Evolutionary conservation across 2,113 vertebrate genomes (phyloP), one percentile per base, ranked within the genome.

Genomic region (Sylvicapra grimmia): DNA sequence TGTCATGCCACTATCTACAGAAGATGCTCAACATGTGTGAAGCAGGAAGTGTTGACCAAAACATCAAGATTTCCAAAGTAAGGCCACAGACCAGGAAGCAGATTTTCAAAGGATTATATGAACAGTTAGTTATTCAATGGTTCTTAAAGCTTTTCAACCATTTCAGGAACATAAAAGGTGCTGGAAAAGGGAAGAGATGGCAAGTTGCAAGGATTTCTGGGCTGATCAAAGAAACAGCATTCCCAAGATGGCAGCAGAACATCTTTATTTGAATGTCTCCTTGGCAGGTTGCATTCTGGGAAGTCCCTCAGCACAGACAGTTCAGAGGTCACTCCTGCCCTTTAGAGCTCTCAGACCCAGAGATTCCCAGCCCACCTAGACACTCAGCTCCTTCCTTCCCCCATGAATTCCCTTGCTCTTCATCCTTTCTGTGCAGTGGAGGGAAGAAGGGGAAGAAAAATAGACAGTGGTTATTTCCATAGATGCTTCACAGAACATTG

Each of bases 1-100:
- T 51, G 44, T 8, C 18, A 31, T 12, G 3, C 21, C 19, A 0
- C 40, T 58, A 0, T 13, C 19, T 27, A 1, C 0, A 21, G 61
- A 44, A 63, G 85, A 79, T 11, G 49, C 12, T 75, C 11, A 16
- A 4, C 31, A 5, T 4, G 1, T 0, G 1, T 53, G 31, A 49
- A 54, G 31, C 19, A 40, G 47, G 36, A 56, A 4, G 15, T 27
- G 2, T 12, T 12, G 15, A 40, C 1, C 9, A 13, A 44, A 85
- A 36, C 6, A 51, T 49, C 29, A 7, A 1, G 3, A 16, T 58
- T 68, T 58, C 29, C 33, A 36, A 92, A 83, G 47, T 25, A 51
- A 61, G 4, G 25, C 16, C 27, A 59, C 3, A 80, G 51, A 54
- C 7, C 3, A 44, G 21, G 31, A 31, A 27, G 23, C n/a, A 47